phyloP scores from a whole-genome alignment of 2,888 invertebrate genomes.

The Pheosia tremula region DNA sequence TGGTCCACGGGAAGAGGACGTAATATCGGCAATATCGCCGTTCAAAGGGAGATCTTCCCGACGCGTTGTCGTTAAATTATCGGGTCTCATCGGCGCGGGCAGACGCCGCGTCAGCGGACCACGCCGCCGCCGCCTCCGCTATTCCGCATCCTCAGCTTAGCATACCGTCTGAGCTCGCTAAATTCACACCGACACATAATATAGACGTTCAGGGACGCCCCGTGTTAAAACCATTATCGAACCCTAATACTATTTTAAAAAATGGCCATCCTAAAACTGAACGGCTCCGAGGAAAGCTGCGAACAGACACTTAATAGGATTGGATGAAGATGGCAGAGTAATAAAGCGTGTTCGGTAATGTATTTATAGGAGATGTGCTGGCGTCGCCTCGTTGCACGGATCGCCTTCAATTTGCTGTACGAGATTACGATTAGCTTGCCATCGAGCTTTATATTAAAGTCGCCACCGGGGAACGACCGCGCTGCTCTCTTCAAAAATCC shows the following conservation, averaged over 20 bases:
- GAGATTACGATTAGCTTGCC: slow-evolving; percentile 66
- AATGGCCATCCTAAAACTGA: slow-evolving; percentile 76
- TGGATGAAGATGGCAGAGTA: slow-evolving; percentile 80
- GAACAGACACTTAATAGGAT: slow-evolving; percentile 80
- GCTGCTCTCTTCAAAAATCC: slow-evolving; percentile 14
- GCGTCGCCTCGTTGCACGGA: slow-evolving; percentile 60
- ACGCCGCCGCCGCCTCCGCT: slow-evolving; percentile 29
- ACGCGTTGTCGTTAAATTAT: slow-evolving; percentile 75
- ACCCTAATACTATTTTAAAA: slow-evolving; percentile 78
- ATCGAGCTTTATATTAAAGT: slow-evolving; percentile 52
- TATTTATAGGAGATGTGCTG: slow-evolving; percentile 76
- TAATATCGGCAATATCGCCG: slow-evolving; percentile 66
- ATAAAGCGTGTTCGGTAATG: slow-evolving; percentile 82
- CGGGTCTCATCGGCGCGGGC: slow-evolving; percentile 63
- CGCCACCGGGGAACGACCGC: slow-evolving; percentile 23
- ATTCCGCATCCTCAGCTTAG: slow-evolving; percentile 55
- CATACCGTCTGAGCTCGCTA: slow-evolving; percentile 72
- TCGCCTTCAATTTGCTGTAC: slow-evolving; percentile 70
- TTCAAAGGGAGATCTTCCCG: slow-evolving; percentile 60
- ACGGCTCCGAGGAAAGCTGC: slow-evolving; percentile 64
- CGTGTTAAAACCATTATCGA: slow-evolving; percentile 77
- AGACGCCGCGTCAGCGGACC: slow-evolving; percentile 77
- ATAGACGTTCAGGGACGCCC: slow-evolving; percentile 64
- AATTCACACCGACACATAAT: slow-evolving; percentile 64
- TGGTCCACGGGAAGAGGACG: slow-evolving; percentile 57